Evolutionary conservation across 2,113 vertebrate species (phyloP).

Genomic region (Forbesichthys papilliferus): DNA sequence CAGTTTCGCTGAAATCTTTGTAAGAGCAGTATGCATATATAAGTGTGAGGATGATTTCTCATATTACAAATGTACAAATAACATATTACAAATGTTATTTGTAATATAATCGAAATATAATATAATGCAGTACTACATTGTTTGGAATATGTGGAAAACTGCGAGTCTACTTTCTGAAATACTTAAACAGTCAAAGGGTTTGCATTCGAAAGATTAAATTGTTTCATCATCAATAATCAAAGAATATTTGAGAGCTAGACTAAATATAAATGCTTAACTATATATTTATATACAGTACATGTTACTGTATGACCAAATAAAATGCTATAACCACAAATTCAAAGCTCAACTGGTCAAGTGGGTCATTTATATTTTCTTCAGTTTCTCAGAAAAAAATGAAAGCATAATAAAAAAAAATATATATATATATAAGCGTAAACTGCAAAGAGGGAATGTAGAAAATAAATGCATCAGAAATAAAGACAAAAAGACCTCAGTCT

Average conservation of each 20-base stretch:
- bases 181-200: slow-evolving; percentile 41
- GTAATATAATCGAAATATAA: neutral
- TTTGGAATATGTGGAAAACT: no score
- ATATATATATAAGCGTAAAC: slow-evolving; percentile 53
- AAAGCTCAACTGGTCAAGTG: no score
- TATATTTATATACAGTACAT: no score
- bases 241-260: no score
- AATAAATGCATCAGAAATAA: neutral
- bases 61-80: no score
- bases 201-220: slow-evolving; percentile 6
- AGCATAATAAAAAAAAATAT: neutral
- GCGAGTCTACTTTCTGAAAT: slow-evolving; percentile 6
- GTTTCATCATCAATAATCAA: no score
- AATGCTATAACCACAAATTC: no score
- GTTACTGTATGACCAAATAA: no score
- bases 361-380: no score
- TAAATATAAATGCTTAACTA: no score
- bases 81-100: neutral
- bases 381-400: neutral
- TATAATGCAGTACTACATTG: no score
- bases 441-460: slow-evolving; percentile 64
- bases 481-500: slow-evolving; percentile 59
- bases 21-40: neutral
- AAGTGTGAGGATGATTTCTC: neutral
- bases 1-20: slow-evolving; percentile 7